Evolutionary conservation across 35 echinoderm and acorn worm genomes (phyloP), one percentile per base, ranked within the genome.

Genomic region (Stichopus chloronotus): DNA sequence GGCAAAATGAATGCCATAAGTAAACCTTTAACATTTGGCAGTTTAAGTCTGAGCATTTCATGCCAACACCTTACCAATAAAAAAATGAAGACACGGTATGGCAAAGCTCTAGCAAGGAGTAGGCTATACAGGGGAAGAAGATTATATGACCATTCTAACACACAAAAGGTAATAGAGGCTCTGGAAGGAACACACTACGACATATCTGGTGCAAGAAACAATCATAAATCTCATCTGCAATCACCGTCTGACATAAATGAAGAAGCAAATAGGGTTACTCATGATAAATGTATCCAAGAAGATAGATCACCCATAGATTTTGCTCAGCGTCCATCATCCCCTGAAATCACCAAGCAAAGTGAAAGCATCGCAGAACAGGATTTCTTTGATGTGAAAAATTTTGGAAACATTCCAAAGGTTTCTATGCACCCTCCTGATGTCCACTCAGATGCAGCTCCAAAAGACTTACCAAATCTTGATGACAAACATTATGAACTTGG

Each of bases 371-470:
- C 69, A 74, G 19, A 14, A 74, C 55, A 58, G 9, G 55, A 85
- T 58, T 20, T 60, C 16, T 85, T 85, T 85, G 82, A 85, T 58
- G 82, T 58, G 57, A 56, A 85, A 85, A 59, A 85, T n/a, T 85
- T 85, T 85, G 55, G 17, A 60, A 23, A 78, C 52, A 23, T 78
- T 78, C 30, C 30, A 43, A 43, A 43, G 1, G 30, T 0, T 43
- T 43, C 30, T 43, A 43, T 43, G 30, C 30, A 43, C 30, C 3
- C 30, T 43, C 30, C 30, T 43, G 30, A 43, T 43, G 30, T 43
- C 30, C 30, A 43, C 30, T 43, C 3, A 43, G 30, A 43, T 43
- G 30, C 30, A 43, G 30, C 3, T 43, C 30, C 30, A 43, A 43
- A 43, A 43, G 30, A 43, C 30, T 43, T 43, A 43, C 30, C 30